Base-by-base conservation (phyloP, 2,888 invertebrate species). In the Cheilosia urbana region DNA sequence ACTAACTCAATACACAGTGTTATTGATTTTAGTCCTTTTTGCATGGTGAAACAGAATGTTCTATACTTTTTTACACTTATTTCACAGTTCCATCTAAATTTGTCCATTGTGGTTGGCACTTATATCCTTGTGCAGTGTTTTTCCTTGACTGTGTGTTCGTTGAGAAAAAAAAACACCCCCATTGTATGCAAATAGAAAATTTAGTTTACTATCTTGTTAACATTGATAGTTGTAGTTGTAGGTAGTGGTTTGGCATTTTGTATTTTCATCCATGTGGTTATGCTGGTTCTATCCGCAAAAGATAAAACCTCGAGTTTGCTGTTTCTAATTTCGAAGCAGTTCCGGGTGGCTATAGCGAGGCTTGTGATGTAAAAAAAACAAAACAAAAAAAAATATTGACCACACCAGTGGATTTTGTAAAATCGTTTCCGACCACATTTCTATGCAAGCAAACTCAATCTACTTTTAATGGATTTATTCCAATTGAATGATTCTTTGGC, bases 191-290 rank as follows among this genome's bases (percentile, higher is more conserved):
- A 84, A 80, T 71, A 58, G 37, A 53, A 60, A 69, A 80, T 84
- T 84, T 80, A 71, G 84, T 80, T 83, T 69, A 83, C 83, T 84
- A 79, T 84, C 84, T 84, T 76, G 84, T 80, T 80, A 84, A 75
- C 80, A 84, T 84, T 80, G 69, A 75, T 80, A 80, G 65, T 42
- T 57, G n/a, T 80, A 80, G 65, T 42, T 57, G n/a, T 42, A 30
- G 69, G 7, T 42, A 21, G 17, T 53, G 37, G 68, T 69, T 62
- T 24, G 40, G 24, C 7, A 37, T 60, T 68, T 75, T 72, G 65
- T 72, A 45, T 24, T 55, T 55, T 47, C 27, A 30, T 62, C 49
- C 13, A 42, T 83, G 78, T 47, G 66, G 66, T 63, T 68, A 57
- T 68, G 65, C 55, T 55, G 55, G 63, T 51, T 37, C 49, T 9